Base-by-base conservation (phyloP, 2,797 vertebrate species). In the Botia kubotai region DNA sequence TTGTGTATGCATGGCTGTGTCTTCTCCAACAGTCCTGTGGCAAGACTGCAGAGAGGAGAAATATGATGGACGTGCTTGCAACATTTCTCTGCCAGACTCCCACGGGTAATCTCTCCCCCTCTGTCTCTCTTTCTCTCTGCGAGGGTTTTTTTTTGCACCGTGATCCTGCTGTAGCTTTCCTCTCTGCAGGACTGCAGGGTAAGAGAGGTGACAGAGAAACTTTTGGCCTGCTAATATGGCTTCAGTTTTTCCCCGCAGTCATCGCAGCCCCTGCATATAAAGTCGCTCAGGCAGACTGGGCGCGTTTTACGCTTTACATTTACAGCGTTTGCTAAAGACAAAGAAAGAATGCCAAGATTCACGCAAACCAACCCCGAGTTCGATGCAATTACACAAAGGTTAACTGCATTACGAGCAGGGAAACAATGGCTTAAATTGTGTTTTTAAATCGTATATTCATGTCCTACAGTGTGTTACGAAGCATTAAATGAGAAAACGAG, bases 81-180 rank as follows among this genome's bases (percentile, higher is more conserved):
- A 88, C 86, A 84, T 89, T 82, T 80, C 87, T 83, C 85, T 87
- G 87, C 86, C 84, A 87, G 85, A 86, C 80, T 86, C 87, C 87
- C 86, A 79, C 86, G 74, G 75, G 69, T 65, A 43, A 43, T 81
- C 73, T 81, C 63, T 76, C 60, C 62, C 65, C 17, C 75, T 66
- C 67, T 57, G 36, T 68, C 75, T 46, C 39, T 43, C 72, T 52
- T 14, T 52, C 60, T 29, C 7, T 72, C 23, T 53, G 23, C 21
- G 29, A 72, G 50, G 58, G 71, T 26, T 77, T 87, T 77, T 87
- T 83, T 82, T 43, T 75, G 68, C 72, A 58, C 75, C 83, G 84
- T 83, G 81, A 81, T 82, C 60, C 21, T n/a, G 26, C 23, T 5
- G 21, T 62, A 60, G 80, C 62, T 72, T 60, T 33, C 21, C 52